phyloP scores from a whole-genome alignment of 2,888 invertebrate genomes.

The Hesperia comma region DNA sequence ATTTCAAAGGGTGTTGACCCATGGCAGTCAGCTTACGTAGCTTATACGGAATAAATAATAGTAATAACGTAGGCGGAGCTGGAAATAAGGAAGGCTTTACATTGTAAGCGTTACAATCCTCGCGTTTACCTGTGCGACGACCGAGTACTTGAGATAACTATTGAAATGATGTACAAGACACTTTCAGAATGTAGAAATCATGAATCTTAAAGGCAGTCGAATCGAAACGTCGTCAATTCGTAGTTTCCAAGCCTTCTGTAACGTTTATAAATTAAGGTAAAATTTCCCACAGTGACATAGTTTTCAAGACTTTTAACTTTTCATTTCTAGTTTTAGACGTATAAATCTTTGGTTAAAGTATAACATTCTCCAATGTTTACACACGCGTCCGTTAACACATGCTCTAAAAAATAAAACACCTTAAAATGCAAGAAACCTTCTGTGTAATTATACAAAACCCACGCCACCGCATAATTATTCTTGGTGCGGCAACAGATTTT shows the following conservation, averaged over 20 bases:
- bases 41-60: slow-evolving; percentile 7
- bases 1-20: slow-evolving; percentile 28
- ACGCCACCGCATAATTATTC: slow-evolving; percentile 13
- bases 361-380: no score
- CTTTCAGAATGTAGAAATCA: no score
- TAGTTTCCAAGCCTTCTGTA: no score
- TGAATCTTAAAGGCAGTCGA: no score
- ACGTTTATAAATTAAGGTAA: no score
- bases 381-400: no score
- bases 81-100: slow-evolving; percentile 1
- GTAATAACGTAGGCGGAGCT: not conserved
- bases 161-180: no score
- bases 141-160: not conserved
- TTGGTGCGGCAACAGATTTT: not conserved
- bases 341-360: no score
- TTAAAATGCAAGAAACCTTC: slow-evolving; percentile 15
- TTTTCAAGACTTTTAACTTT: no score
- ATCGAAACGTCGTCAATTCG: no score
- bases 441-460: slow-evolving; percentile 18
- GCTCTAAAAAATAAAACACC: not conserved
- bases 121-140: not conserved
- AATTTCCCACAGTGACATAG: no score
- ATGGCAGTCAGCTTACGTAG: slow-evolving; percentile 8
- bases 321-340: no score
- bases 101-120: not conserved